These are phyloP conservation scores for Timema podura DNA, from an alignment of 2,888 invertebrate species.

Conservation along the genomic window DNA sequence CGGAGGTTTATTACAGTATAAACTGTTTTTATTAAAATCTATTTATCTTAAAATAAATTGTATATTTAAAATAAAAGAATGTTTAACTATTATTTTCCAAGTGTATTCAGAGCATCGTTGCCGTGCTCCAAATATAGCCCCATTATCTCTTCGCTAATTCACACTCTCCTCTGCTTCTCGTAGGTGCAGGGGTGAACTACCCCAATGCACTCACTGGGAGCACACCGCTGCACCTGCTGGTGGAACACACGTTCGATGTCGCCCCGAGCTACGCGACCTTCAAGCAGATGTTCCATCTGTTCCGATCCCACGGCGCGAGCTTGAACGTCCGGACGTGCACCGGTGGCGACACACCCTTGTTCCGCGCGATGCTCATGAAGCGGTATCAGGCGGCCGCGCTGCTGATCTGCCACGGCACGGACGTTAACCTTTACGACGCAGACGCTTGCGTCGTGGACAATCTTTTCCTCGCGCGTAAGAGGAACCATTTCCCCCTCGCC, in stretches of 20 bases:
- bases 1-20: too few species aligned
- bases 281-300: slow-evolving; percentile 50
- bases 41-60: too few species aligned
- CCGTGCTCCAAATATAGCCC: too few species aligned
- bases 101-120: too few species aligned
- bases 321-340: slow-evolving; percentile 44
- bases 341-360: slow-evolving; percentile 51
- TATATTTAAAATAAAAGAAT: too few species aligned
- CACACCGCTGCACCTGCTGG: slow-evolving; percentile 59
- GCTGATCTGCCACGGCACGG: slow-evolving; percentile 58
- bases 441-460: slow-evolving; percentile 47
- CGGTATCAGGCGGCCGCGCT: slow-evolving; percentile 53
- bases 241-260: slow-evolving; percentile 50
- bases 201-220: slow-evolving; percentile 52
- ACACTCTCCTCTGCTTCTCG: slow-evolving; percentile 37
- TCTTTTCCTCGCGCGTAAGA: slow-evolving; percentile 35
- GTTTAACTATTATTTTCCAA: too few species aligned
- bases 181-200: slow-evolving; percentile 55
- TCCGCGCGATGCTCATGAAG: slow-evolving; percentile 50
- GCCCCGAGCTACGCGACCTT: slow-evolving; percentile 46
- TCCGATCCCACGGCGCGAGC: slow-evolving; percentile 48
- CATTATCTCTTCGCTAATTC: too few species aligned
- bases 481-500: slow-evolving; percentile 34
- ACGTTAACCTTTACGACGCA: slow-evolving; percentile 57
- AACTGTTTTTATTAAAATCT: too few species aligned